A percentile compares a stretch with the other conserved stretches of the same genome.
Conservation (phyloP, 2,888 invertebrate genomes). For the Seladonia tumulorum region DNA sequence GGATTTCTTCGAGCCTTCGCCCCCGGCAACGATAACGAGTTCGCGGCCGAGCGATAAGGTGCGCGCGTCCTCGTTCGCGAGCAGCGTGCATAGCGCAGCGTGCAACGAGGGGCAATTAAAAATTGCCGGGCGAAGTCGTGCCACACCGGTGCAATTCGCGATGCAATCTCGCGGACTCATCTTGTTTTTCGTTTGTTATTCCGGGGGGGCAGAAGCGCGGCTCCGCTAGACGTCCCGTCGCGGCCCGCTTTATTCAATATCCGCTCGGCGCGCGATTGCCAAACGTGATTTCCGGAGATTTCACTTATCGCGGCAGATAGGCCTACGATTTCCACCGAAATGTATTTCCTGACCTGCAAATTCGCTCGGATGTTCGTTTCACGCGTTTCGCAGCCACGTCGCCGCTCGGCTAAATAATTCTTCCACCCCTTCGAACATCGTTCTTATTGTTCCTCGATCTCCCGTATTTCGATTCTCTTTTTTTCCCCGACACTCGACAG, state of each 20-base stretch:
- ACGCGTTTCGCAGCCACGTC: not conserved
- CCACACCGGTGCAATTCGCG: not conserved
- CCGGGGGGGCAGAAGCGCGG: not conserved
- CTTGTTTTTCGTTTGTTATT: conserved; percentile 41
- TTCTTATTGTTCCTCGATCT: not conserved
- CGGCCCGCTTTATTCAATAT: conserved; percentile 74
- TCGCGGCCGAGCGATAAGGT: not conserved
- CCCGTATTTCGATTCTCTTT: not conserved
- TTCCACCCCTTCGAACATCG: not conserved
- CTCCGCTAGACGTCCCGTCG: not conserved
- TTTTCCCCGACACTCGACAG: too few relatives aligned
- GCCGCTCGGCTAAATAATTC: not conserved
- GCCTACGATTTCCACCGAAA: conserved; percentile 47
- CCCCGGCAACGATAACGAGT: not conserved
- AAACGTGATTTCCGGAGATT: conserved; percentile 79
- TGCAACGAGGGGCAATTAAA: not conserved
- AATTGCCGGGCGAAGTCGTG: not conserved
- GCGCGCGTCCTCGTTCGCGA: not conserved
- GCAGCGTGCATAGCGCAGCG: not conserved
- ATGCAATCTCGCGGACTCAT: conserved; percentile 16
- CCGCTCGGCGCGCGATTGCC: conserved; percentile 77
- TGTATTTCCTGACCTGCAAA: not conserved
- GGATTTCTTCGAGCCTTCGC: not conserved
- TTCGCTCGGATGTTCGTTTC: not conserved
- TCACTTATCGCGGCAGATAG: conserved; percentile 43